phyloP scores from a whole-genome alignment of 2,888 invertebrate species.

The Congeria kusceri region DNA sequence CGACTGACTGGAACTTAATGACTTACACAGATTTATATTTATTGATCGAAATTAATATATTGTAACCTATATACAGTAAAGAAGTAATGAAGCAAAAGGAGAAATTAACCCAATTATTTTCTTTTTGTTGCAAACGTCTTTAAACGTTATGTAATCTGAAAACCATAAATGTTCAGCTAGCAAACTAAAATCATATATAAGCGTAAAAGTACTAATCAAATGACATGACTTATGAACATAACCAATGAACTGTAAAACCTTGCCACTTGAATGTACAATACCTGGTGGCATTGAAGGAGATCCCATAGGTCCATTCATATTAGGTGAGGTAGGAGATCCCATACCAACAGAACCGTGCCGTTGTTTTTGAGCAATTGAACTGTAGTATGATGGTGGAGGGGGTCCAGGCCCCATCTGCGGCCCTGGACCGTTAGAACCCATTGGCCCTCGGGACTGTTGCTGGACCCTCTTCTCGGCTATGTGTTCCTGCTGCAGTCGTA shows the following conservation, averaged over 20 bases:
- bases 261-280: background rate
- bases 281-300: constrained; percentile 72
- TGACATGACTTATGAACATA: too few relatives aligned
- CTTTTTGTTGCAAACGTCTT: too few relatives aligned
- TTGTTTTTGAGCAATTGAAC: constrained; percentile 80
- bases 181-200: too few relatives aligned
- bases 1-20: too few relatives aligned
- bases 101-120: too few relatives aligned
- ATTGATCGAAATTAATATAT: too few relatives aligned
- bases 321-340: constrained; percentile 83
- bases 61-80: too few relatives aligned
- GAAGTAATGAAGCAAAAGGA: too few relatives aligned
- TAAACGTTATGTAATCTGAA: too few relatives aligned
- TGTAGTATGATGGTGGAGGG: constrained; percentile 80
- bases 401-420: constrained; percentile 63
- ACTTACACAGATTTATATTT: too few relatives aligned
- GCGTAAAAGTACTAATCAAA: too few relatives aligned
- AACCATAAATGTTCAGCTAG: too few relatives aligned
- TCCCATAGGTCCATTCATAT: constrained; percentile 74
- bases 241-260: background rate
- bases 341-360: constrained; percentile 72
- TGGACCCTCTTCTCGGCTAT: constrained; percentile 74
- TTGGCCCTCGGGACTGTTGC: constrained; percentile 72
- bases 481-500: constrained; percentile 94
- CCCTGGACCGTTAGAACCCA: constrained; percentile 52